Evolutionary conservation across 2,113 vertebrate species (phyloP).

Genomic region (Gasterosteus aculeatus): DNA sequence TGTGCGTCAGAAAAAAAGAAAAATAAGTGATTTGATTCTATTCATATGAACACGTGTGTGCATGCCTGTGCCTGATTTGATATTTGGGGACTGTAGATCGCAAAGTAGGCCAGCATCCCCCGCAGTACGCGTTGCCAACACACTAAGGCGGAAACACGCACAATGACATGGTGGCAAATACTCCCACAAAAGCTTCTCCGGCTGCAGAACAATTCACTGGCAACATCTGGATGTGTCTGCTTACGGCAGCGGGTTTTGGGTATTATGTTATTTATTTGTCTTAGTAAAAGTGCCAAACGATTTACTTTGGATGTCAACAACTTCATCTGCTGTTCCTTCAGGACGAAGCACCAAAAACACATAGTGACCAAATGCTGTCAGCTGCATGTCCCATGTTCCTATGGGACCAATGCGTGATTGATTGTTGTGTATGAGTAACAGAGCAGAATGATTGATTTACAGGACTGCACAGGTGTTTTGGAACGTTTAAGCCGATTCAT

Average conservation of each 20-base stretch:
- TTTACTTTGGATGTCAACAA: constrained; percentile 41
- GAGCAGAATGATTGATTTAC: constrained; percentile 38
- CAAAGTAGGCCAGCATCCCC: constrained; percentile 73
- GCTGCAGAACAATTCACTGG: constrained; percentile 47
- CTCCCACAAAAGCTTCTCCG: constrained; percentile 49
- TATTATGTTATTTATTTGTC: constrained; percentile 40
- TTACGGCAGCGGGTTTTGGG: constrained; percentile 22
- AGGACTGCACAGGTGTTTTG: constrained; percentile 19
- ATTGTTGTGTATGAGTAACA: constrained; percentile 22
- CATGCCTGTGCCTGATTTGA: constrained; percentile 31
- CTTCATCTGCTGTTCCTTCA: constrained; percentile 28
- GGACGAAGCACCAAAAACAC: background rate
- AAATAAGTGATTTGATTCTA: constrained; percentile 3
- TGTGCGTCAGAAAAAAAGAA: constrained; percentile 24
- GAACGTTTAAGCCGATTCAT: constrained; percentile 31
- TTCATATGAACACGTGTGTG: constrained; percentile 22
- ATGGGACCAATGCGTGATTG: constrained; percentile 21
- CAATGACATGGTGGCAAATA: constrained; percentile 56
- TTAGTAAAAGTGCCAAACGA: constrained; percentile 48
- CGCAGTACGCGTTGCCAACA: constrained; percentile 50
- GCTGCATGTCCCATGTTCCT: constrained; percentile 18
- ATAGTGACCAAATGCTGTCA: background rate
- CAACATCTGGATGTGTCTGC: constrained; percentile 63
- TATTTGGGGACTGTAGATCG: constrained; percentile 47
- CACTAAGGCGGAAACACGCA: constrained; percentile 54